These are phyloP conservation scores for Danio albolineatus DNA, from an alignment of 2,797 vertebrate species.

Conservation along the genomic window DNA sequence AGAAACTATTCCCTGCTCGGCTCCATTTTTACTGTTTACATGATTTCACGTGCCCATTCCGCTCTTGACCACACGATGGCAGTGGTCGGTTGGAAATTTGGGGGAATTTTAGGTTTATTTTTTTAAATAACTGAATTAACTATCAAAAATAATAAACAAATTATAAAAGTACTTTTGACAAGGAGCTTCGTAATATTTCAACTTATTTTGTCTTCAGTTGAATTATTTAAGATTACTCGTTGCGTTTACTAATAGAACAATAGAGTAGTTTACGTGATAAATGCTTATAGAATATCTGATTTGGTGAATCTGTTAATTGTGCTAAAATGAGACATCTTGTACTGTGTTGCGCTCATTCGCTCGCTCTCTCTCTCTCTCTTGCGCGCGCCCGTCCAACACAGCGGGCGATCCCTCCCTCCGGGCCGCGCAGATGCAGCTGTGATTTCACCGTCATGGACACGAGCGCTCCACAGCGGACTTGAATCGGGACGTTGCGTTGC, in stretches of 20 bases:
- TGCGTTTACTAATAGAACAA: too few relatives aligned
- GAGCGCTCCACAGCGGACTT: constrained; percentile 43
- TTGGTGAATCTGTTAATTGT: background rate
- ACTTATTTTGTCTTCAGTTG: background rate
- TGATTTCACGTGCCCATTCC: background rate
- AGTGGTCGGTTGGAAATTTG: constrained; percentile 10
- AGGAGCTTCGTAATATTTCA: background rate
- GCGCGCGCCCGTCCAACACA: too few relatives aligned
- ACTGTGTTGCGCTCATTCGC: too few relatives aligned
- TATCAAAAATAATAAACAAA: background rate
- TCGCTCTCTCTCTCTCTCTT: too few relatives aligned
- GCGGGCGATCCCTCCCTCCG: constrained; percentile 40
- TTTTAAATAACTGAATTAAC: background rate
- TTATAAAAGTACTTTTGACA: background rate
- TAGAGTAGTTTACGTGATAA: too few relatives aligned
- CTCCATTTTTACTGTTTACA: background rate
- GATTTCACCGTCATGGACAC: constrained; percentile 59
- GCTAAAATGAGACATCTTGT: constrained; percentile 7
- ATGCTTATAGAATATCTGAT: background rate
- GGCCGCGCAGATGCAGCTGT: constrained; percentile 61
- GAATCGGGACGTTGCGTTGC: constrained; percentile 45
- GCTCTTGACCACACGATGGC: constrained; percentile 11
- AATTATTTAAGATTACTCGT: background rate
- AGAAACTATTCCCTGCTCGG: background rate
- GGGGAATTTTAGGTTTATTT: background rate